Conservation (phyloP, 1,140 invertebrate genomes). For the Lutraria rhynchaena region DNA sequence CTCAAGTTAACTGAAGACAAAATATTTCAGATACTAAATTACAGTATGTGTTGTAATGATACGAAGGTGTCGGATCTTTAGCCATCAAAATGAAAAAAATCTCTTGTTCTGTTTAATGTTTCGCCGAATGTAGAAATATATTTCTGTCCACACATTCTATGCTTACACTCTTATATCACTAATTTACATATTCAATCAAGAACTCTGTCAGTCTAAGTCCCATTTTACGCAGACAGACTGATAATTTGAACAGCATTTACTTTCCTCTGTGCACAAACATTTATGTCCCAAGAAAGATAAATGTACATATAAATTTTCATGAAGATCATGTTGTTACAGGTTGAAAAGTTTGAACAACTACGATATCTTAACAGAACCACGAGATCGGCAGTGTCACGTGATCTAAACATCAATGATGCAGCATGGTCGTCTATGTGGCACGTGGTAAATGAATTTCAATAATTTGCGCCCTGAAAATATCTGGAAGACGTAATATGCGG, state of each 20-base stretch:
- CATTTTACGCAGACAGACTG: neutral
- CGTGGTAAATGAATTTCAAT: conserved; percentile 29
- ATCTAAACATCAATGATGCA: neutral
- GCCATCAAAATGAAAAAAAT: neutral
- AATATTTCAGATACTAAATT: neutral
- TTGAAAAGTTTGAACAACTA: neutral
- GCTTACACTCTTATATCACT: too few relatives aligned
- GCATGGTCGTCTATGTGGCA: conserved; percentile 39
- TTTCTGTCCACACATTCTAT: too few relatives aligned
- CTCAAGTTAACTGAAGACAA: neutral
- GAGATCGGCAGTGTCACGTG: neutral
- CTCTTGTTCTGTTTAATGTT: too few relatives aligned
- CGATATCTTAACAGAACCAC: neutral
- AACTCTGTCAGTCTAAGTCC: neutral
- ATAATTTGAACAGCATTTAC: neutral
- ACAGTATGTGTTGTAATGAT: neutral
- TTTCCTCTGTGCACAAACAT: neutral
- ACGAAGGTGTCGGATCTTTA: too few relatives aligned
- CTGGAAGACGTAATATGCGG: too few relatives aligned
- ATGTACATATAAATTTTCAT: neutral
- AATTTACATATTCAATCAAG: too few relatives aligned
- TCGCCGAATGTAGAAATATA: too few relatives aligned
- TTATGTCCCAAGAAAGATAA: neutral
- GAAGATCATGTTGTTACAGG: neutral
- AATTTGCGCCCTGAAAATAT: too few relatives aligned